Percentiles rank a stretch among this genome's conserved stretches.
phyloP scores from a whole-genome alignment of 2,888 invertebrate species.

The Halictus quadricinctus region DNA sequence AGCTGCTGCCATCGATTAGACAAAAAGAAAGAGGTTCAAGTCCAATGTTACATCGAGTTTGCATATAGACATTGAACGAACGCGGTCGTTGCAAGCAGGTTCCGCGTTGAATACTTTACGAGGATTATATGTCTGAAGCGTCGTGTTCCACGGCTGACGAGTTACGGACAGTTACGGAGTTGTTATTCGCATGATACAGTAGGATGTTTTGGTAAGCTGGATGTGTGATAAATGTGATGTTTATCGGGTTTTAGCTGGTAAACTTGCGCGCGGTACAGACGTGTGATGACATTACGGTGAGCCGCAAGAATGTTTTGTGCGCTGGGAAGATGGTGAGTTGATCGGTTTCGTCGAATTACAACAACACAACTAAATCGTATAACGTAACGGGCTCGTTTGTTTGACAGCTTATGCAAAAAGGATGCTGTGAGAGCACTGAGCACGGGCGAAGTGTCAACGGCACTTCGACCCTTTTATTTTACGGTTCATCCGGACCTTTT shows the following conservation, averaged over 20 bases:
- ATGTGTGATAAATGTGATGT: slow-evolving; percentile 35
- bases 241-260: slow-evolving; percentile 37
- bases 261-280: slow-evolving; percentile 26
- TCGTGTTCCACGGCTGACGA: slow-evolving; percentile 9
- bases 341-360: slow-evolving; percentile 22
- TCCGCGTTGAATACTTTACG: not conserved
- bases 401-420: slow-evolving; percentile 75
- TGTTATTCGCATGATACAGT: slow-evolving; percentile 32
- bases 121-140: slow-evolving; percentile 30
- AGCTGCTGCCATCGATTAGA: slow-evolving; percentile 48
- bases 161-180: slow-evolving; percentile 2
- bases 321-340: slow-evolving; percentile 69
- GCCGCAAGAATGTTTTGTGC: slow-evolving; percentile 68
- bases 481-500: slow-evolving; percentile 98
- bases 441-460: slow-evolving; percentile 93
- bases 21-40: slow-evolving; percentile 55
- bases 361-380: slow-evolving; percentile 71
- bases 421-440: slow-evolving; percentile 83
- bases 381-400: slow-evolving; percentile 51
- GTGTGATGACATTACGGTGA: slow-evolving; percentile 45
- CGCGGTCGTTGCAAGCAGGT: not conserved
- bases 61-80: slow-evolving; percentile 1
- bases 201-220: slow-evolving; percentile 28
- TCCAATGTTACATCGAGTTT: slow-evolving; percentile 44
- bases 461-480: slow-evolving; percentile 96